Conservation (phyloP, 2,113 vertebrate genomes). For the Protobothrops mucrosquamatus region DNA sequence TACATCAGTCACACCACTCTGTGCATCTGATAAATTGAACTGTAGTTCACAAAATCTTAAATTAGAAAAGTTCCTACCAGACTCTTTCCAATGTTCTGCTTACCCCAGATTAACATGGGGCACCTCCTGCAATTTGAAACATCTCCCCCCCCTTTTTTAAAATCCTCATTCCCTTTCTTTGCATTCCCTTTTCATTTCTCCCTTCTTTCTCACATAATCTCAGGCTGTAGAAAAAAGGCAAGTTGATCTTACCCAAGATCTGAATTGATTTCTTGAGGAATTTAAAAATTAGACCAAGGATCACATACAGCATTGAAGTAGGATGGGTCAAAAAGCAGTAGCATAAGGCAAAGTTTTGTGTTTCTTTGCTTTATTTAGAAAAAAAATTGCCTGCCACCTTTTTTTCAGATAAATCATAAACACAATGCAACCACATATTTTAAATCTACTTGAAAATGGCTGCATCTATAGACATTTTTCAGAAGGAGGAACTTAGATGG, state of each 20-base stretch:
- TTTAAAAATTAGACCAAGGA: background rate
- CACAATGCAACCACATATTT: background rate
- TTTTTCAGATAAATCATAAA: background rate
- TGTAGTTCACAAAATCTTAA: background rate
- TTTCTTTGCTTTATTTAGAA: background rate
- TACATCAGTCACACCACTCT: background rate
- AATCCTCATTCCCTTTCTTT: background rate
- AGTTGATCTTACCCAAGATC: background rate
- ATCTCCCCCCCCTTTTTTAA: background rate
- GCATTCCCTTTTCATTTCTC: background rate
- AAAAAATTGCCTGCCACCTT: background rate
- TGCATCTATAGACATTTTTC: background rate
- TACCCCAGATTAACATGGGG: background rate
- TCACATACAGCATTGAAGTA: background rate
- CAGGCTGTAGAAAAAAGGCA: background rate
- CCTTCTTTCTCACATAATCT: background rate
- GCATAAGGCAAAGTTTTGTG: background rate
- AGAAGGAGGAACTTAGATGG: background rate
- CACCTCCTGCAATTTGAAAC: background rate
- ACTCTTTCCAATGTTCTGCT: background rate
- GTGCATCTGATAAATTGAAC: background rate
- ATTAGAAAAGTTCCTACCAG: background rate
- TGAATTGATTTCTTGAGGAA: background rate
- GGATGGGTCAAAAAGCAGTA: background rate
- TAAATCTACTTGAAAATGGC: background rate